Percentiles rank a stretch among this genome's conserved stretches.
Conservation (phyloP, 53 echinoderm and acorn worm genomes). For the Echinometra lucunter region DNA sequence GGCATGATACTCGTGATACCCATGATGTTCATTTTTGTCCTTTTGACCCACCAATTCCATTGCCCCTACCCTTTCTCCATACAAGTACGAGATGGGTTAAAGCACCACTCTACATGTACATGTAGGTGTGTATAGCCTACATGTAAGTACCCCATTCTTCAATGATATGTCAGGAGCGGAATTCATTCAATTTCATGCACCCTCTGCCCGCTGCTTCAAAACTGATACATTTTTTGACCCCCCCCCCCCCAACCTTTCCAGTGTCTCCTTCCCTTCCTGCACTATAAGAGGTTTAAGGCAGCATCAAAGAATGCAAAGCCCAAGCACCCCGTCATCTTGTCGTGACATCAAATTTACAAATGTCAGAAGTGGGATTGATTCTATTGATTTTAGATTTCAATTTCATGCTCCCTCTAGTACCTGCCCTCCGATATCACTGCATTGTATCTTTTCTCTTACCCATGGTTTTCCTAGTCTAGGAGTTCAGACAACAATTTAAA, state of each 20-base stretch:
- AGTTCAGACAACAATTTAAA: not conserved
- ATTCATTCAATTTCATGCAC: not conserved
- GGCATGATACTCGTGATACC: too few species aligned
- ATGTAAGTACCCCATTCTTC: too few species aligned
- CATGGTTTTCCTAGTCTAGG: not conserved
- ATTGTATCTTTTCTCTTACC: not conserved
- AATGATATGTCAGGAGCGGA: too few species aligned
- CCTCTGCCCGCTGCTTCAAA: not conserved
- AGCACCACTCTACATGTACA: too few species aligned
- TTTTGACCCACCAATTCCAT: too few species aligned
- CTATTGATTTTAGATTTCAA: conserved; percentile 33
- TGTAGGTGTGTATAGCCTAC: too few species aligned
- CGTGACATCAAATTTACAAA: conserved; percentile 28
- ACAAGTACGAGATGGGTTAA: too few species aligned
- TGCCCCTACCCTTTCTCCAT: too few species aligned
- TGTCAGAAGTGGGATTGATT: conserved; percentile 34
- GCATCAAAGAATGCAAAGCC: not conserved
- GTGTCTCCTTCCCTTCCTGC: too few species aligned
- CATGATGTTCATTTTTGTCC: too few species aligned
- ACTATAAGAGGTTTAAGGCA: not conserved
- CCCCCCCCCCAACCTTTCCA: too few species aligned
- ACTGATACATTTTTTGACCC: not conserved
- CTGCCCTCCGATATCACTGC: not conserved
- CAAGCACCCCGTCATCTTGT: not conserved
- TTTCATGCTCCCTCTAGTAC: conserved; percentile 1